Evolutionary conservation across 2,888 invertebrate genomes (phyloP), one percentile per base, ranked within the genome.

Genomic region (Allacma fusca): DNA sequence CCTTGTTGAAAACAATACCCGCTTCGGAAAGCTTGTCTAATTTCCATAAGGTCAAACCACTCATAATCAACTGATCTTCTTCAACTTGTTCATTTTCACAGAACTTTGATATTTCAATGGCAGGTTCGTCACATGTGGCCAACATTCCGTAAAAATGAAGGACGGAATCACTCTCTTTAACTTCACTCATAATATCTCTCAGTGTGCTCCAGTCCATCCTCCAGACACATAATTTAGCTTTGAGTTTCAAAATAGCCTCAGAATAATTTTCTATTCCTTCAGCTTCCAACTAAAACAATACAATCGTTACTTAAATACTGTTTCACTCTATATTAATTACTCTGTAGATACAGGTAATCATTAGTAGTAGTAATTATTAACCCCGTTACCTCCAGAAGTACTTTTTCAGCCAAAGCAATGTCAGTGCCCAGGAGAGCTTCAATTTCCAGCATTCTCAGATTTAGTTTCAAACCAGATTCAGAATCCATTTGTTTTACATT

Each of bases 361-460:
- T 23, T 23, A 24, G 24, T 19, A 62, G 2, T 2, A 62, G 7
- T 19, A 9, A 62, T 21, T 24, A 24, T 24, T 62, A 24, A n/a
- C n/a, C 7, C 4, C 23, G 13, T 62, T 40, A 75, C 75, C 67
- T 67, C 68, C 9, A 24, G 28, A 24, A 75, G n/a, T 24, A 24
- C 19, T 68, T 67, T 26, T 29, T 75, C 68, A 23, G 75, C 75
- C 23, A 24, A 29, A 24, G 19, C 16, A 16, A 65, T 21, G 44
- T 75, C 68, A 13, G 21, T 5, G 16, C 75, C 68, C n/a, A 75
- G 5, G 16, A 67, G 29, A 57, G 75, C 67, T 57, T 75, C 75
- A 21, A 75, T 21, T 29, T 75, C 67, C 19, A 67, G 23, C 12
- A 21, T 24, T 75, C 43, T 67, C 9, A 68, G 24, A 12, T 9